Evolutionary conservation across 2,113 vertebrate species (phyloP).

Genomic region (Fregata magnificens): DNA sequence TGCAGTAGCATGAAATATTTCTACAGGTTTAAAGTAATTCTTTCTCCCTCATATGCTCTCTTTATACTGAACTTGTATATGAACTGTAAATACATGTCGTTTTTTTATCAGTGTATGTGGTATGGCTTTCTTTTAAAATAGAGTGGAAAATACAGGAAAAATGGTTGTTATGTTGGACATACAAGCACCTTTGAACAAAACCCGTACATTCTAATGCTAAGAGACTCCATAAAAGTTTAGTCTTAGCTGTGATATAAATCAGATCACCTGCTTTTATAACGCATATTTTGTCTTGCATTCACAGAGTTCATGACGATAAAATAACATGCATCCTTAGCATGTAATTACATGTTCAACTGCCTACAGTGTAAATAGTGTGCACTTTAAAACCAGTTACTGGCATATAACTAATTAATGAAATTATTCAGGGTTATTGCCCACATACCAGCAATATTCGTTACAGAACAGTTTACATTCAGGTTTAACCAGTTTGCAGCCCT

Average conservation of each 20-base stretch:
- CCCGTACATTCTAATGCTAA: background rate
- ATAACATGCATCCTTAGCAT: background rate
- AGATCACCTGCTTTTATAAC: background rate
- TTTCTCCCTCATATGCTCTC: background rate
- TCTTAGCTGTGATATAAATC: background rate
- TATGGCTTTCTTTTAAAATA: background rate
- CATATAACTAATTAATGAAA: conserved; percentile 28
- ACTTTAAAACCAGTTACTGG: conserved; percentile 24
- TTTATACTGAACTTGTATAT: background rate
- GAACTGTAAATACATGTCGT: background rate
- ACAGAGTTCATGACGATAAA: background rate
- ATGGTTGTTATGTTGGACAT: background rate
- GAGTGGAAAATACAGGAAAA: background rate
- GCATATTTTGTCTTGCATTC: background rate
- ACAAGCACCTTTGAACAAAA: background rate
- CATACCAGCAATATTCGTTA: background rate
- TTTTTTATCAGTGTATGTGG: background rate
- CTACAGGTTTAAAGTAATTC: background rate
- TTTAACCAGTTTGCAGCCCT: background rate
- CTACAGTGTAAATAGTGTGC: background rate
- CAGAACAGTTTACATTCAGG: background rate
- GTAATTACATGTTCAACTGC: background rate
- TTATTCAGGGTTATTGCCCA: conserved; percentile 4
- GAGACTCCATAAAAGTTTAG: background rate
- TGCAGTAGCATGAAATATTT: background rate